These are phyloP conservation scores for Perca schrenkii DNA, from an alignment of 2,113 vertebrate genomes.

Conservation along the genomic window DNA sequence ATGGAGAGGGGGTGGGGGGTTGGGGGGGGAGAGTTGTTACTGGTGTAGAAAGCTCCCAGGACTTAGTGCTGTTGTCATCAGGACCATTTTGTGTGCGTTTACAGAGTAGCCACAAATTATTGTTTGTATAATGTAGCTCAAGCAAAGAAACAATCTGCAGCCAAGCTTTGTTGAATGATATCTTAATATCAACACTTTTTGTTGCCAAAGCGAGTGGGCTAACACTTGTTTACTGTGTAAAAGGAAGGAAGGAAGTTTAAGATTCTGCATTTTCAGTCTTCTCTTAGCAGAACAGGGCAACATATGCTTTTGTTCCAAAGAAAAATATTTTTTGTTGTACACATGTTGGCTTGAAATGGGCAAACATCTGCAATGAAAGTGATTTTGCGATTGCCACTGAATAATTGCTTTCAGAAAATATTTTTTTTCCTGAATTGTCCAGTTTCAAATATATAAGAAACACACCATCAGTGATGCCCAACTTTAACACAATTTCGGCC, in stretches of 20 bases:
- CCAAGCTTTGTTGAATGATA: constrained; percentile 42
- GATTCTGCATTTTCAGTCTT: constrained; percentile 3
- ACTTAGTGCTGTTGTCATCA: constrained; percentile 65
- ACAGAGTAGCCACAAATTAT: constrained; percentile 36
- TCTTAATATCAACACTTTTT: constrained; percentile 48
- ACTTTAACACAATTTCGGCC: constrained; percentile 9
- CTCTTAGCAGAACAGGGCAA: constrained; percentile 5
- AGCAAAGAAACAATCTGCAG: constrained; percentile 41
- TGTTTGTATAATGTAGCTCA: constrained; percentile 56
- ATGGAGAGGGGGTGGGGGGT: constrained; percentile 17
- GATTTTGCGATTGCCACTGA: not conserved
- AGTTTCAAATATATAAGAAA: constrained; percentile 30
- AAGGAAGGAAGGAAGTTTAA: constrained; percentile 43
- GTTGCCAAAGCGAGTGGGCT: not conserved
- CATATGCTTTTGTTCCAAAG: not conserved
- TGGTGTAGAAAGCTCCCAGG: constrained; percentile 55
- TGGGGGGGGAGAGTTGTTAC: constrained; percentile 20
- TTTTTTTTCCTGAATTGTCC: not conserved
- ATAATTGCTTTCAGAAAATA: constrained; percentile 3
- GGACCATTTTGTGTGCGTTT: constrained; percentile 38
- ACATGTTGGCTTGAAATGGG: not conserved
- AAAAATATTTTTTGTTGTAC: constrained; percentile 5
- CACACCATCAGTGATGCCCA: not conserved
- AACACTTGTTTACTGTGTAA: constrained; percentile 27
- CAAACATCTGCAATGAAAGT: constrained; percentile 15